phyloP scores from a whole-genome alignment of 37 sponge, comb jelly and placozoan species.

The Lycopodina hypogea region DNA sequence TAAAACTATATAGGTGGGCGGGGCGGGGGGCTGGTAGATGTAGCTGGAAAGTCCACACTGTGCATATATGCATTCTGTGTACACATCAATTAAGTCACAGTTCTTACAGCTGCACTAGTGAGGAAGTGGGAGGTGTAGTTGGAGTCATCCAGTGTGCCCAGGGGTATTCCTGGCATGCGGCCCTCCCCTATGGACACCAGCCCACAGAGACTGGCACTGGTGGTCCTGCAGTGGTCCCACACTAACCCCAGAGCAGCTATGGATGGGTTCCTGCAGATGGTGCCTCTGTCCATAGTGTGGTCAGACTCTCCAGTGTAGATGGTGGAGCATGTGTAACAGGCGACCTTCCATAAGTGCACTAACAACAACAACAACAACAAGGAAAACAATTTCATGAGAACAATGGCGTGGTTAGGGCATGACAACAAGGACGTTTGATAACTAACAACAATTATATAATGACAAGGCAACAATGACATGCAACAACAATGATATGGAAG shows the following conservation, averaged over 20 bases:
- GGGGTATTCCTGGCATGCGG: neutral
- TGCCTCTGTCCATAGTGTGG: slow-evolving; percentile 23
- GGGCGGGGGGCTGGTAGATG: too few species aligned
- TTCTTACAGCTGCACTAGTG: neutral
- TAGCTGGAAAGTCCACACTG: too few species aligned
- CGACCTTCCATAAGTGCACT: slow-evolving; percentile 52
- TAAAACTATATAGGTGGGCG: too few species aligned
- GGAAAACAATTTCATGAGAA: neutral
- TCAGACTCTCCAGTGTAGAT: slow-evolving; percentile 30
- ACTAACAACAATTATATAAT: too few species aligned
- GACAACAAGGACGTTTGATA: too few species aligned
- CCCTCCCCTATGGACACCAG: slow-evolving; percentile 26
- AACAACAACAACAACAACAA: neutral
- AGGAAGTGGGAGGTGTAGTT: slow-evolving; percentile 15
- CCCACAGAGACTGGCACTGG: neutral
- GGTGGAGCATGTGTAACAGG: slow-evolving; percentile 43
- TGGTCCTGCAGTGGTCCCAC: slow-evolving; percentile 8
- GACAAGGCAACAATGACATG: too few species aligned
- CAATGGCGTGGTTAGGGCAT: too few species aligned
- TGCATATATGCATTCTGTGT: too few species aligned
- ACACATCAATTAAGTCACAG: too few species aligned
- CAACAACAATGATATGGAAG: too few species aligned
- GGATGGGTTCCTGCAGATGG: slow-evolving; percentile 23
- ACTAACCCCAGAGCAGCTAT: slow-evolving; percentile 23
- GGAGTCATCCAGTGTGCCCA: neutral